phyloP scores from a whole-genome alignment of 2,113 vertebrate species.

The Brachyhypopomus gauderio region DNA sequence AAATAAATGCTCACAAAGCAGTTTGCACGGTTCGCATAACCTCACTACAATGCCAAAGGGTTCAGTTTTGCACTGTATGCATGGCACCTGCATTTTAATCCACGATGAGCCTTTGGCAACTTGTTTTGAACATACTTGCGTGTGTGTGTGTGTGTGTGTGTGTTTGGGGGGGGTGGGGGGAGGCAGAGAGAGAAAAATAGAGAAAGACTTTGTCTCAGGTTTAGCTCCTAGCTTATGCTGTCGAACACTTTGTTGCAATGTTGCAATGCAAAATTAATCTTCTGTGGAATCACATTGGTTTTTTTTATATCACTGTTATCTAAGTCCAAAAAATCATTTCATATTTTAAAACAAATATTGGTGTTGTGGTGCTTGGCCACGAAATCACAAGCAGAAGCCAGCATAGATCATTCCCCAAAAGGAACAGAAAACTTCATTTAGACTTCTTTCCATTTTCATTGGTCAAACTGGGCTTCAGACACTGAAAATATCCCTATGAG shows the following conservation, averaged over 20 bases:
- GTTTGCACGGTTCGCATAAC: neutral
- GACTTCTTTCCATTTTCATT: neutral
- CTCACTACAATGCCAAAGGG: slow-evolving; percentile 14
- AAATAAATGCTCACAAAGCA: slow-evolving; percentile 9
- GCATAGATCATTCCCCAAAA: neutral
- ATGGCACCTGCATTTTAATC: slow-evolving; percentile 22
- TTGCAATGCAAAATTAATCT: neutral
- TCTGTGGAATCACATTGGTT: slow-evolving; percentile 1
- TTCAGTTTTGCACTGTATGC: slow-evolving; percentile 6
- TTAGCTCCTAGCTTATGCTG: neutral
- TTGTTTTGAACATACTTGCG: neutral
- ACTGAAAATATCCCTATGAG: slow-evolving; percentile 1
- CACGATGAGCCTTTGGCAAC: slow-evolving; percentile 22
- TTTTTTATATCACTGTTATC: neutral
- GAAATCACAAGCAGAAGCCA: neutral
- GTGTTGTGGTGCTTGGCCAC: neutral
- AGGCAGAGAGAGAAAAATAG: neutral
- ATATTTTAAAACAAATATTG: slow-evolving; percentile 7
- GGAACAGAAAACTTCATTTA: neutral
- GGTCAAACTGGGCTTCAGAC: neutral
- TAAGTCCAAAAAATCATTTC: neutral
- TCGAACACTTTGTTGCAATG: neutral
- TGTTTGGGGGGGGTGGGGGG: slow-evolving; percentile 3
- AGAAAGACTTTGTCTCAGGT: slow-evolving; percentile 14
- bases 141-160: neutral